Conservation (phyloP, 2,797 vertebrate genomes). For the Macrochelys suwanniensis region DNA sequence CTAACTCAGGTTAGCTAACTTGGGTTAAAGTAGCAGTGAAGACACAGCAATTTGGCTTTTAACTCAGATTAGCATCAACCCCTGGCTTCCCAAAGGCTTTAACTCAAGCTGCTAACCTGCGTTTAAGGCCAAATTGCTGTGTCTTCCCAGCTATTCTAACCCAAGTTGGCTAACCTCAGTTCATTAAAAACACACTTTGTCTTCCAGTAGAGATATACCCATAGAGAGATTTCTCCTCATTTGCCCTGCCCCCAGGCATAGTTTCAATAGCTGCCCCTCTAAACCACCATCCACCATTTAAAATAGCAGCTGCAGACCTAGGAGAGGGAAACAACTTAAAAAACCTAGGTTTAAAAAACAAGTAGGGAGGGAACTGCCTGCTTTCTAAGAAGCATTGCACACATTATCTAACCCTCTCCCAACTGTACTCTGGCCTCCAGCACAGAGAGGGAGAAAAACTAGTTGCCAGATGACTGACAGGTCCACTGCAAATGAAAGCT, state of each 20-base stretch:
- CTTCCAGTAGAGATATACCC: neutral
- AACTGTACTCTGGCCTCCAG: neutral
- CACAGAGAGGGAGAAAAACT: neutral
- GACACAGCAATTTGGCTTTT: neutral
- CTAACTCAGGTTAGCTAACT: neutral
- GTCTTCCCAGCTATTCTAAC: neutral
- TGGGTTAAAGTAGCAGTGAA: neutral
- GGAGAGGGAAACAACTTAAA: neutral
- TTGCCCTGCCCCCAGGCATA: neutral
- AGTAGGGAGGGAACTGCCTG: neutral
- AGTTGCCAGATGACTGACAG: neutral
- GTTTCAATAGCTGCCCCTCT: neutral
- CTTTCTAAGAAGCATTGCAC: neutral
- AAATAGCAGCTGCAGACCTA: neutral
- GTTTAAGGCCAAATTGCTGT: neutral
- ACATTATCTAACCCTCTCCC: neutral
- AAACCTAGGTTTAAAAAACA: neutral
- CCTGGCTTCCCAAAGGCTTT: neutral
- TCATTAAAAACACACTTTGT: neutral
- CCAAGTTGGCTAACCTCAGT: neutral
- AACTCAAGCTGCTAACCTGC: neutral
- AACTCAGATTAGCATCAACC: neutral
- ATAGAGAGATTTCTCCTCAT: neutral
- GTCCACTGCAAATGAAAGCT: neutral
- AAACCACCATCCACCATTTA: neutral